Base-by-base conservation (phyloP, 2,113 vertebrate genomes). In the Colistium nudipinnis region DNA sequence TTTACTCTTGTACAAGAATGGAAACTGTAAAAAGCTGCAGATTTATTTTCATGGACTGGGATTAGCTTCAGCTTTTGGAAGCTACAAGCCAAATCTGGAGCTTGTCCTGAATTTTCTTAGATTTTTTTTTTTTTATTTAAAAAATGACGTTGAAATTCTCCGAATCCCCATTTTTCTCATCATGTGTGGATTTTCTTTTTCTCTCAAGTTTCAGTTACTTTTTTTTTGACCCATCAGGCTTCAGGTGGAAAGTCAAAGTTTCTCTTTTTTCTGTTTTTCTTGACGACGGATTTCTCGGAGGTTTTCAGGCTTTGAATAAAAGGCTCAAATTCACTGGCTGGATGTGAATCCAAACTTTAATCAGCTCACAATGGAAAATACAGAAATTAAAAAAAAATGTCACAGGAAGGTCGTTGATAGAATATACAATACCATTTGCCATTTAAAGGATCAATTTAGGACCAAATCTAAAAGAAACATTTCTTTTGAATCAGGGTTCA, bases 21-120 rank as follows among this genome's bases (percentile, higher is more conserved):
- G n/a, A n/a, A 16, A 74, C 16, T 68, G 54, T 85, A 62, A 1
- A 75, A 75, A 80, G 74, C 61, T 65, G 79, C 67, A 71, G 76
- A 76, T 70, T 64, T 84, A 84, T 82, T 82, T 82, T 86, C 45
- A 52, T 84, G 78, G 62, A 49, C 17, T 3, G 3, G 41, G 25
- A 16, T 6, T 7, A 16, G 45, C 12, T 48, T 25, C 17, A 6
- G 11, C 0, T 35, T 30, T 33, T 14, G 25, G 17, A 30, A n/a
- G n/a, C 1, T n/a, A 13, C n/a, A 4, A 7, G 44, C 4, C 7
- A 20, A 31, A 14, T 31, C 3, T 44, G 39, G 39, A n/a, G n/a
- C n/a, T n/a, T n/a, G n/a, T n/a, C n/a, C n/a, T n/a, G n/a, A n/a
- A n/a, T n/a, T n/a, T n/a, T n/a, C n/a, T n/a, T n/a, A 41, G 24